phyloP scores from a whole-genome alignment of 2,113 vertebrate species.

The Ceuthmochares aereus region DNA sequence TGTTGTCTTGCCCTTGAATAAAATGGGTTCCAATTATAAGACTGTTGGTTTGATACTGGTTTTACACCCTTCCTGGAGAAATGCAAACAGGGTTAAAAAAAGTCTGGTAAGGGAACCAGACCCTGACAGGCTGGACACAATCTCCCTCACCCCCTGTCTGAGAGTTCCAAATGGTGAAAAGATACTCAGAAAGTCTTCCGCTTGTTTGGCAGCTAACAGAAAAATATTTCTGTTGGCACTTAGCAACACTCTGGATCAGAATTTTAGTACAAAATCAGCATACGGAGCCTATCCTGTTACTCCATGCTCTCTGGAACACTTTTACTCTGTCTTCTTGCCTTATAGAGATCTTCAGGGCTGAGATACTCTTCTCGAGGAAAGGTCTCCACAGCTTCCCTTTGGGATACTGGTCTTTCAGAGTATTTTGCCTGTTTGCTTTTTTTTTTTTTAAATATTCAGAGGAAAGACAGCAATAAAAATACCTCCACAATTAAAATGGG shows the following conservation, averaged over 20 bases:
- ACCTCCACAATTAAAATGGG: background rate
- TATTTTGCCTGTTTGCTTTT: background rate
- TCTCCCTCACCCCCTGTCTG: background rate
- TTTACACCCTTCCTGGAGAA: background rate
- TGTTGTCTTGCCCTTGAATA: background rate
- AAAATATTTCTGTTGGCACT: slow-evolving; percentile 52
- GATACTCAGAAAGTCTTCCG: background rate
- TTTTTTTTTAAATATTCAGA: background rate
- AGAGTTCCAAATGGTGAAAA: background rate
- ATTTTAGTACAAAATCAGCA: background rate
- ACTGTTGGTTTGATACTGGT: background rate
- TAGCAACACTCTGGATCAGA: slow-evolving; percentile 22
- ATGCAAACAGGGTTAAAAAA: background rate
- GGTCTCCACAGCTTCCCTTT: background rate
- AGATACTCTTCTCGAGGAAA: background rate
- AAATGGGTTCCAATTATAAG: background rate
- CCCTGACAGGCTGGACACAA: background rate
- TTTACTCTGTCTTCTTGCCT: background rate
- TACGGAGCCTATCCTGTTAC: background rate
- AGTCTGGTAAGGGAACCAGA: background rate
- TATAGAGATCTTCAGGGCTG: background rate
- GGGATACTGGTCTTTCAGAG: background rate
- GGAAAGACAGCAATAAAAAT: slow-evolving; percentile 22
- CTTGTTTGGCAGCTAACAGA: slow-evolving; percentile 8
- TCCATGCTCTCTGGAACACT: background rate